Percentiles rank a stretch among this genome's conserved stretches.
These are phyloP conservation scores for Ridgeia piscesae DNA, from an alignment of 1,140 invertebrate species.

Conservation along the genomic window DNA sequence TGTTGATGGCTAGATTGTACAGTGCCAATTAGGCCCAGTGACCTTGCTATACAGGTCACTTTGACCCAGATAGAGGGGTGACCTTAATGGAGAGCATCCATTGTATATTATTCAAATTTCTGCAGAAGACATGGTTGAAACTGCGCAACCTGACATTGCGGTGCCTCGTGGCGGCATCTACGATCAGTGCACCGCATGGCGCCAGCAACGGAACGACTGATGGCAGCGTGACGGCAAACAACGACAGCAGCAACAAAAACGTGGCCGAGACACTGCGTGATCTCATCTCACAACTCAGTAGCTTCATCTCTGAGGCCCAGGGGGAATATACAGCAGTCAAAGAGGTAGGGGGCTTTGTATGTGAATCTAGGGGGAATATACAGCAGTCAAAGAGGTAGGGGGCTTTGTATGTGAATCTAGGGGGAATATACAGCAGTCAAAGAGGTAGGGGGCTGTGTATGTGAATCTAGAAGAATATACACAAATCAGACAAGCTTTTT, in stretches of 20 bases:
- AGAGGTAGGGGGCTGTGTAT: neutral
- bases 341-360: neutral
- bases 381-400: neutral
- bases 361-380: neutral
- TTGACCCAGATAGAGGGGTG: neutral
- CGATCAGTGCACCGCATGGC: slow-evolving; percentile 36
- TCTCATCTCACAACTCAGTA: slow-evolving; percentile 26
- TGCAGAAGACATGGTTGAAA: slow-evolving; percentile 50
- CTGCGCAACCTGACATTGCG: slow-evolving; percentile 44
- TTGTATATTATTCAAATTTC: neutral
- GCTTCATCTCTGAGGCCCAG: neutral
- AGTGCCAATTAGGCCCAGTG: too few relatives aligned
- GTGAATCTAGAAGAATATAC: too few relatives aligned
- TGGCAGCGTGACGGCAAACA: slow-evolving; percentile 30
- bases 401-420: neutral
- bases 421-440: neutral
- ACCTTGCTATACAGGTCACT: too few relatives aligned
- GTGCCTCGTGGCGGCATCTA: slow-evolving; percentile 44
- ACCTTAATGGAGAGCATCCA: neutral
- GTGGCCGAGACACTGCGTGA: slow-evolving; percentile 39
- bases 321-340: neutral
- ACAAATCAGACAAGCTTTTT: too few relatives aligned
- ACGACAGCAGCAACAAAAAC: slow-evolving; percentile 18
- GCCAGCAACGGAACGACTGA: slow-evolving; percentile 18
- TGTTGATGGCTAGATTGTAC: too few relatives aligned